phyloP scores from a whole-genome alignment of 2,888 invertebrate genomes.

The Bimastos eiseni region DNA sequence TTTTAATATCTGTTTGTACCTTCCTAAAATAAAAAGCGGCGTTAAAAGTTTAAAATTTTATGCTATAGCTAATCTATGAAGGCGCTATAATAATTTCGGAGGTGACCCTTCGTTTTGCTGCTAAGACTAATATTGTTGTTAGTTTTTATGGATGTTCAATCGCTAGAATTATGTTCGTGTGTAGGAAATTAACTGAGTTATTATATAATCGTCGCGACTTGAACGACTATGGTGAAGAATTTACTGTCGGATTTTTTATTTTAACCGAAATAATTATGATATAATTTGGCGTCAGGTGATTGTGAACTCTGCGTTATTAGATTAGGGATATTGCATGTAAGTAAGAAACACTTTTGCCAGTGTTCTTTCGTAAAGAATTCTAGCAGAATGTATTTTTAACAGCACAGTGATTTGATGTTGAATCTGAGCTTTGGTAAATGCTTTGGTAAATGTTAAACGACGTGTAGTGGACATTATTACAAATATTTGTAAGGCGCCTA shows the following conservation, averaged over 20 bases:
- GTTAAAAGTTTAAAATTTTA: too few species aligned
- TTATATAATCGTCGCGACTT: background rate
- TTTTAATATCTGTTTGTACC: too few species aligned
- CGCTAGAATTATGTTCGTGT: background rate
- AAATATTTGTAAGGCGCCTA: too few species aligned
- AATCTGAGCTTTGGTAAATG: too few species aligned
- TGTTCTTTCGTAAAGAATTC: background rate
- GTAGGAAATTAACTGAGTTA: background rate
- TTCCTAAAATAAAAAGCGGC: too few species aligned
- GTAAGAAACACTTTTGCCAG: background rate
- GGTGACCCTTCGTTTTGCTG: background rate
- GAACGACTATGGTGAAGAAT: background rate
- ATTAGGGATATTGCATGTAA: background rate
- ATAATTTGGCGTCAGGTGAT: background rate
- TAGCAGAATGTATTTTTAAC: background rate
- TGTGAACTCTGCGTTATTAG: background rate
- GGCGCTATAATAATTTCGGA: background rate
- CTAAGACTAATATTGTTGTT: background rate
- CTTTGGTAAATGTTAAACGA: too few species aligned
- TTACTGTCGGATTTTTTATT: background rate
- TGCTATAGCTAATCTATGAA: background rate
- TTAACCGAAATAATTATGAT: background rate
- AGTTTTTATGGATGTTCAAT: background rate
- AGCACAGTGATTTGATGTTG: background rate
- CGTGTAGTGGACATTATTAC: too few species aligned